Conservation (phyloP, 30 jellyfish, hydroid and myxozoan genomes). For the Cassiopea xamachana region DNA sequence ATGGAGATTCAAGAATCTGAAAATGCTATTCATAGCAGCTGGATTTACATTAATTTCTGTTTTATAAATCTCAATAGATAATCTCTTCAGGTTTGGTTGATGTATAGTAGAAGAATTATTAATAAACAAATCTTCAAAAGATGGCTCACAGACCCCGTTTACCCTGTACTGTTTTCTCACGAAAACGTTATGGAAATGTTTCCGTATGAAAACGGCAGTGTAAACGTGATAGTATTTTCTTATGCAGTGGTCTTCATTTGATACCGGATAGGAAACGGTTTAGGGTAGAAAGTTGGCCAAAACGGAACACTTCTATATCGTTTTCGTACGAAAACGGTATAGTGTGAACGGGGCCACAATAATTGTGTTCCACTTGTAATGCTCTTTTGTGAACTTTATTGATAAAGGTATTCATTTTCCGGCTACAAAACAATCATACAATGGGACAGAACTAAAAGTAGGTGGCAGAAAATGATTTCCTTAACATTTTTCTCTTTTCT, state of each 20-base stretch:
- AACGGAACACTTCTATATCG: too few relatives aligned
- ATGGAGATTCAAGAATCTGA: conserved; percentile 21
- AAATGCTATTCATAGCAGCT: background rate
- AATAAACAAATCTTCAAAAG: conserved; percentile 1
- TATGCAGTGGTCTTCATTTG: too few relatives aligned
- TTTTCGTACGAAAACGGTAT: too few relatives aligned
- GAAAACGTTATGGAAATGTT: too few relatives aligned
- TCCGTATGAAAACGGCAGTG: too few relatives aligned
- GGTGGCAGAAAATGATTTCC: background rate
- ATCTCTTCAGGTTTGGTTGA: conserved; percentile 20
- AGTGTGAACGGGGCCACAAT: background rate
- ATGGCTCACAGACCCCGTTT: background rate
- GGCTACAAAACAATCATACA: background rate
- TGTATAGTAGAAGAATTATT: conserved; percentile 18
- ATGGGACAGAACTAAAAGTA: background rate
- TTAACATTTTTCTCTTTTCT: conserved; percentile 5
- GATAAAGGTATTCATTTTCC: conserved; percentile 1
- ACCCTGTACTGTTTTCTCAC: too few relatives aligned
- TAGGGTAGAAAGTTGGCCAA: too few relatives aligned
- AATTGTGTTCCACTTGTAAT: background rate
- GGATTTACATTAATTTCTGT: background rate
- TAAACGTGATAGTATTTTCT: too few relatives aligned
- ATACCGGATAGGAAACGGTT: too few relatives aligned
- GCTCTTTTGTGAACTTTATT: conserved; percentile 14
- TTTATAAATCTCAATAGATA: background rate